phyloP scores from a whole-genome alignment of 2,113 vertebrate species.

The Smithornis capensis region DNA sequence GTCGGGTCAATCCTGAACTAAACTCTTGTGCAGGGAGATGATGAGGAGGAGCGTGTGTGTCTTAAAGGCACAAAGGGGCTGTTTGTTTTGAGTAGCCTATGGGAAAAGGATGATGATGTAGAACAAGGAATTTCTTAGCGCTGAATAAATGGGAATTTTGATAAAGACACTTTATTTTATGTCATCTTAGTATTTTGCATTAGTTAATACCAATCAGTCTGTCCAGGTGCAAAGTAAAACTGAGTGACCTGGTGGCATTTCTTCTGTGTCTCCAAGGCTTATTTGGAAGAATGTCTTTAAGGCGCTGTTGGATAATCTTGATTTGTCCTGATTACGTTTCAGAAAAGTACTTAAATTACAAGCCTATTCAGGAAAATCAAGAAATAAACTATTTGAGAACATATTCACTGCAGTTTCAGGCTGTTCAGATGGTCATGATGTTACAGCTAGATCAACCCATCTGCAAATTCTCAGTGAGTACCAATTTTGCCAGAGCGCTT shows the following conservation, averaged over 20 bases:
- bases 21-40: background rate
- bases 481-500: background rate
- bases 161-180: background rate
- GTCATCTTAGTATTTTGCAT: background rate
- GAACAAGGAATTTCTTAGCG: background rate
- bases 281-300: background rate
- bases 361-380: background rate
- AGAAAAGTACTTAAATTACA: background rate
- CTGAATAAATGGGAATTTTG: background rate
- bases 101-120: background rate
- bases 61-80: background rate
- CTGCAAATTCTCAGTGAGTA: background rate
- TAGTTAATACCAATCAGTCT: background rate
- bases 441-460: background rate
- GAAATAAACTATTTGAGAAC: background rate
- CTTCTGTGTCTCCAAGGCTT: background rate
- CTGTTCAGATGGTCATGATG: background rate
- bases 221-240: background rate
- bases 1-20: accelerated
- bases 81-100: background rate
- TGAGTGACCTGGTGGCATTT: background rate
- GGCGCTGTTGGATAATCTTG: background rate
- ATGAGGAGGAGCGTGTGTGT: background rate
- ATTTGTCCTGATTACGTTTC: background rate
- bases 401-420: background rate